Evolutionary conservation across 2,888 invertebrate genomes (phyloP).

Genomic region (Drosophila anomalata): DNA sequence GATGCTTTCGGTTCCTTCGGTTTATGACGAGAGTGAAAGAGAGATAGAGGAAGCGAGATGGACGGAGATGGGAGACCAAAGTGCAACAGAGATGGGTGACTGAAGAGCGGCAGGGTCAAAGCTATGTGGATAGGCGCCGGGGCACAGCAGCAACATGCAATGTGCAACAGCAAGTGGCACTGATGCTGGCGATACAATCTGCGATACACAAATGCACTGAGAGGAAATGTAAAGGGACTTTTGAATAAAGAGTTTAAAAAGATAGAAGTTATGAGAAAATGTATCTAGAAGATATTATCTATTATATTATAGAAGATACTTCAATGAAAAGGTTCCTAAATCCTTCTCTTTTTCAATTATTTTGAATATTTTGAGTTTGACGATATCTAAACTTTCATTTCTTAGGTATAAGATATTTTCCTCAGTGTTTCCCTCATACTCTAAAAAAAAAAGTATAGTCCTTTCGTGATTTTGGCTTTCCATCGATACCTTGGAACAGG

Average conservation of each 20-base stretch:
- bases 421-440: neutral
- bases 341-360: no score
- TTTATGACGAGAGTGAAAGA: slow-evolving; percentile 13
- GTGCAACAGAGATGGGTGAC: slow-evolving; percentile 2
- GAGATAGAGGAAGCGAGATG: neutral
- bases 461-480: slow-evolving; percentile 48
- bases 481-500: slow-evolving; percentile 53
- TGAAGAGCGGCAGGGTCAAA: slow-evolving; percentile 15
- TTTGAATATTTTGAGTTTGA: no score
- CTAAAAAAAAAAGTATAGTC: slow-evolving; percentile 9
- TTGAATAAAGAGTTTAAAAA: no score
- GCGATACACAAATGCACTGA: slow-evolving; percentile 44
- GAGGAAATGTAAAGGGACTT: neutral
- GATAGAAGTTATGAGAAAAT: no score
- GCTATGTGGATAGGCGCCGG: slow-evolving; percentile 30
- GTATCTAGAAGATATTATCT: no score
- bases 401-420: neutral
- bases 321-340: no score
- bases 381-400: neutral
- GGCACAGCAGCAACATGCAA: slow-evolving; percentile 26
- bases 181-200: slow-evolving; percentile 37
- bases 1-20: slow-evolving; percentile 29
- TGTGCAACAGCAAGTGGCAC: slow-evolving; percentile 21
- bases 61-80: neutral
- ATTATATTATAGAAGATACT: no score